These are phyloP conservation scores for Latrodectus geometricus DNA, from an alignment of 1,140 invertebrate genomes.

Conservation along the genomic window DNA sequence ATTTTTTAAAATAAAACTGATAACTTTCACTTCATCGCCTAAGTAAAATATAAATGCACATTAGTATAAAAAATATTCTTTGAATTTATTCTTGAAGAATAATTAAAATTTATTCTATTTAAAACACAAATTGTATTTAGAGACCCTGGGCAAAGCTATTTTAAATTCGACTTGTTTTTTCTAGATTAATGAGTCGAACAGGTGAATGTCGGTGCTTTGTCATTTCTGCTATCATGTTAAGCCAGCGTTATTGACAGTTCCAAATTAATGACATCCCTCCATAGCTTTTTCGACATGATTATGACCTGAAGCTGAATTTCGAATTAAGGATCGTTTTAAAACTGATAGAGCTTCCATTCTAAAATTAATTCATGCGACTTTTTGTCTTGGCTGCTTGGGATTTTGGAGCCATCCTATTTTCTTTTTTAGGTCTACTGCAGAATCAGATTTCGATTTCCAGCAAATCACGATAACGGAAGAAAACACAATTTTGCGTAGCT, in stretches of 20 bases:
- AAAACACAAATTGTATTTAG: not conserved
- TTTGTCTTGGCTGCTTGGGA: not conserved
- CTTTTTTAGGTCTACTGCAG: not conserved
- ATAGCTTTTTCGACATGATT: not conserved
- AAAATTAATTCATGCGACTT: conserved; percentile 7
- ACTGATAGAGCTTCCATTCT: not conserved
- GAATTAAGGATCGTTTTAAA: not conserved
- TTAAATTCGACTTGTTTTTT: conserved; percentile 19
- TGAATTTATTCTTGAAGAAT: too few relatives aligned
- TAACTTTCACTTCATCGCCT: too few relatives aligned
- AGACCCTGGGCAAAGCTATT: not conserved
- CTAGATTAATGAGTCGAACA: conserved; percentile 4
- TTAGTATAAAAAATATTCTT: too few relatives aligned
- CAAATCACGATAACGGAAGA: conserved; percentile 15
- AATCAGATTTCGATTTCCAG: not conserved
- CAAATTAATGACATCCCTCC: conserved; percentile 26
- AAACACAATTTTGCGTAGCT: conserved; percentile 1
- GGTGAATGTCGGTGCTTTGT: not conserved
- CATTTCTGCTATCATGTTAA: conserved; percentile 11
- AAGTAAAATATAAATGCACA: too few relatives aligned
- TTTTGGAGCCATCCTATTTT: not conserved
- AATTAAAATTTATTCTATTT: not conserved
- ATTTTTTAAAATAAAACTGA: too few relatives aligned
- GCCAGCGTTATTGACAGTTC: conserved; percentile 32
- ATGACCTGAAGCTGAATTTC: not conserved